Evolutionary conservation across 2,888 invertebrate species (phyloP), one percentile per base, ranked within the genome.

Genomic region (Euphydryas editha): DNA sequence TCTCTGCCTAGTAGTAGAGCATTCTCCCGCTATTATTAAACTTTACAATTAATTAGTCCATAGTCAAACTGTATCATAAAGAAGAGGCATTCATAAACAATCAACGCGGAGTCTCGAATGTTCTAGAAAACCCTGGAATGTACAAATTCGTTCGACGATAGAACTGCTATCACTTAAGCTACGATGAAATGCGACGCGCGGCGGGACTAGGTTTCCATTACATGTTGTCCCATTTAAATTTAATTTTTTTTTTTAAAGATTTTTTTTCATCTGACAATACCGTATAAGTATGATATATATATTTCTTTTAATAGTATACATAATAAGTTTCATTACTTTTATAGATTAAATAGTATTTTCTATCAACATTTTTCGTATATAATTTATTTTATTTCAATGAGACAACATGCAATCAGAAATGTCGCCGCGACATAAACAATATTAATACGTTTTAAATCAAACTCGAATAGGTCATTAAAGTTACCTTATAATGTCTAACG

Each of bases 131-230:
- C 87, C 85, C 84, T 92, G 91, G 91, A 92, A 92, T 92, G 91
- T 92, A 82, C 79, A 84, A 84, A 85, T 84, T 87, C 86, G 87
- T 87, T 85, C 83, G 78, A 78, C 78, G 79, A 78, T 77, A 83
- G 78, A 85, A 84, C 82, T 82, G 73, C 76, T 78, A 78, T 75
- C 72, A 76, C 89, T 88, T 88, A 90, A 82, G 77, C 89, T 88
- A 90, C 69, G 73, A 84, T 84, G 85, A 92, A 92, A 92, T 91
- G 92, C 90, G 78, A 73, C 68, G 76, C 83, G 83, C 91, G 88
- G 84, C 92, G 90, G 89, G 91, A 91, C 92, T 92, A 92, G 92
- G 74, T 77, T 75, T 80, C 83, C 75, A 77, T 81, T 83, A 84
- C 88, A 86, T 81, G 83, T 84, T 84, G 85, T 84, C 81, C 81